A percentile compares a stretch with the other conserved stretches of the same genome.
These are phyloP conservation scores for Lasioglossum marginatum DNA, from an alignment of 2,888 invertebrate species.

Conservation along the genomic window DNA sequence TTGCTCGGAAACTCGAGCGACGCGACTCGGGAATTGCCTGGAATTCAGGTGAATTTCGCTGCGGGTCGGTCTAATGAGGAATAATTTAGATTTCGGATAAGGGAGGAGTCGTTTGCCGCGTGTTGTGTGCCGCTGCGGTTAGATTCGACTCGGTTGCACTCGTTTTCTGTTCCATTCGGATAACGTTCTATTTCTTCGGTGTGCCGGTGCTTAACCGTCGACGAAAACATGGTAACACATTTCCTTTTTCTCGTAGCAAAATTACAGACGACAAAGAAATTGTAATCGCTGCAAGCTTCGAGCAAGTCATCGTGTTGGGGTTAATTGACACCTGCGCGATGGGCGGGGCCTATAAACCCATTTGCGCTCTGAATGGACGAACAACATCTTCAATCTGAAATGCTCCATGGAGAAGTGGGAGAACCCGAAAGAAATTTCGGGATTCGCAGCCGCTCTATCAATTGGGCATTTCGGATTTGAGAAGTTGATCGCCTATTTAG, in stretches of 20 bases:
- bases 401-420: neutral
- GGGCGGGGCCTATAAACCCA: neutral
- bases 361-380: neutral
- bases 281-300: neutral
- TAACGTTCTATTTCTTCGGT: neutral
- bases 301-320: neutral
- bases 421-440: no score
- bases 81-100: slow-evolving; percentile 48
- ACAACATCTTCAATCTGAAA: neutral
- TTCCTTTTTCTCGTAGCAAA: neutral
- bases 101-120: slow-evolving; percentile 10
- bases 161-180: neutral
- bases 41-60: slow-evolving; percentile 11
- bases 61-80: slow-evolving; percentile 31
- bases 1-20: slow-evolving; percentile 28
- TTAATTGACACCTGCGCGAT: neutral
- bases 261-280: neutral
- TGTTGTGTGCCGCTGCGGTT: neutral
- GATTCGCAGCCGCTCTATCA: no score
- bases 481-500: no score
- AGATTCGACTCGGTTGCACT: neutral
- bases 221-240: neutral
- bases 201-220: neutral
- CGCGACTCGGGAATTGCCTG: slow-evolving; percentile 6
- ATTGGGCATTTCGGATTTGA: no score